Evolutionary conservation across 2,888 invertebrate species (phyloP), one percentile per base, ranked within the genome.

Genomic region (Leptinotarsa juncta): DNA sequence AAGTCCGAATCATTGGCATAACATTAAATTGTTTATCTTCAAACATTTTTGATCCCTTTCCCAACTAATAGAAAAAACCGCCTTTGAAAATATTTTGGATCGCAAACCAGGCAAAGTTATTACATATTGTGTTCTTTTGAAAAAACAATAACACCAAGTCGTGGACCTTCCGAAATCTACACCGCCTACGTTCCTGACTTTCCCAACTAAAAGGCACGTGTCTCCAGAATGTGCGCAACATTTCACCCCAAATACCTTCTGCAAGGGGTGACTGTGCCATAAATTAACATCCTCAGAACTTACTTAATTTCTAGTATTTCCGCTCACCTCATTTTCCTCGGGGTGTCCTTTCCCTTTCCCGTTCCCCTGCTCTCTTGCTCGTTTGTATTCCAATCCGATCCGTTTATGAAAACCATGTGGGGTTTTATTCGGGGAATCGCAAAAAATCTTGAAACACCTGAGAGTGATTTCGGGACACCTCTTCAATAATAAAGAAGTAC

Each of bases 221-320:
- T 55, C 57, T 23, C 48, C 57, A 55, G 62, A 62, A 55, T 68
- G 16, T 68, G 68, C 68, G 57, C 69, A 57, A 69, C 48, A 69
- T 69, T 57, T 69, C 69, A 69, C 69, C 69, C 50, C 57, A 69
- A 69, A 69, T 57, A 69, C 69, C 69, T 69, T 57, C 16, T 60
- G 68, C n/a, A 67, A 50, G 50, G 71, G 71, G 71, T 12, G 71
- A 53, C 65, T 50, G 51, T n/a, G 66, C 66, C 71, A 71, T 76
- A 76, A 76, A 76, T 76, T 76, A 73, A 73, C 76, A 68, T 71
- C 68, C 67, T 71, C 70, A 65, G 55, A 68, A 65, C 73, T 73
- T 71, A 71, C 76, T 76, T 73, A 66, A 76, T 76, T 76, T 71
- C 76, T 72, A 65, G 67, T 70, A 72, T 73, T 76, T 76, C 73